These are phyloP conservation scores for Trichopria drosophilae DNA, from an alignment of 2,888 invertebrate species.

Conservation along the genomic window DNA sequence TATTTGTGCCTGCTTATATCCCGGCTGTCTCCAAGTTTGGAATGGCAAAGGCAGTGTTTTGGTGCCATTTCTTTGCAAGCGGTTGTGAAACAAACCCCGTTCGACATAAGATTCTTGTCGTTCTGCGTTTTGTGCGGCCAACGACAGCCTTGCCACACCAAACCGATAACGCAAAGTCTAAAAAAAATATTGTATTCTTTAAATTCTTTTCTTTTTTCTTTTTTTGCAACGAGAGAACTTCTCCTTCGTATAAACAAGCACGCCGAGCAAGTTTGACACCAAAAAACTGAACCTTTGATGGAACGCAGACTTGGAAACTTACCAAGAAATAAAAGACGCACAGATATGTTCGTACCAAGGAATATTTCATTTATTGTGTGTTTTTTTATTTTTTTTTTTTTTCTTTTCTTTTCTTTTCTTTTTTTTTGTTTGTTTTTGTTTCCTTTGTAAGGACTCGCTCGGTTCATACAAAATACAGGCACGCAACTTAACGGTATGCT, in stretches of 20 bases:
- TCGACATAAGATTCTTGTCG: slow-evolving; percentile 22
- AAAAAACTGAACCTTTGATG: slow-evolving; percentile 64
- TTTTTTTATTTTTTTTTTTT: no score
- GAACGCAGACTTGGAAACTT: slow-evolving; percentile 58
- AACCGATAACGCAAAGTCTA: slow-evolving; percentile 56
- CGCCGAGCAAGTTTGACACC: slow-evolving; percentile 63
- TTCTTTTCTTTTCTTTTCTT: no score
- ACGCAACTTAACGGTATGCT: slow-evolving; percentile 52
- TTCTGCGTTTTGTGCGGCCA: slow-evolving; percentile 52
- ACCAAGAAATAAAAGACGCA: slow-evolving; percentile 59
- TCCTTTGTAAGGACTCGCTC: slow-evolving; percentile 49
- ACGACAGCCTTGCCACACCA: slow-evolving; percentile 62
- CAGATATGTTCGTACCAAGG: slow-evolving; percentile 53
- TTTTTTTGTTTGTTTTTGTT: no score
- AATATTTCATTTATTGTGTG: slow-evolving; percentile 55
- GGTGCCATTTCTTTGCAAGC: slow-evolving; percentile 61
- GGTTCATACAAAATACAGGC: slow-evolving; percentile 57
- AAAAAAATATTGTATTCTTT: no score
- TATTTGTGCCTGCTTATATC: slow-evolving; percentile 64
- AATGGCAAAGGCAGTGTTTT: slow-evolving; percentile 71
- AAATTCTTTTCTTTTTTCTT: no score
- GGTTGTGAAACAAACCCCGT: no score
- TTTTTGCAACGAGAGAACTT: slow-evolving; percentile 31
- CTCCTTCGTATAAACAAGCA: slow-evolving; percentile 58
- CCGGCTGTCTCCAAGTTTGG: slow-evolving; percentile 70